These are phyloP conservation scores for Scaptodrosophila lebanonensis DNA, from an alignment of 1,140 invertebrate genomes.

Conservation along the genomic window DNA sequence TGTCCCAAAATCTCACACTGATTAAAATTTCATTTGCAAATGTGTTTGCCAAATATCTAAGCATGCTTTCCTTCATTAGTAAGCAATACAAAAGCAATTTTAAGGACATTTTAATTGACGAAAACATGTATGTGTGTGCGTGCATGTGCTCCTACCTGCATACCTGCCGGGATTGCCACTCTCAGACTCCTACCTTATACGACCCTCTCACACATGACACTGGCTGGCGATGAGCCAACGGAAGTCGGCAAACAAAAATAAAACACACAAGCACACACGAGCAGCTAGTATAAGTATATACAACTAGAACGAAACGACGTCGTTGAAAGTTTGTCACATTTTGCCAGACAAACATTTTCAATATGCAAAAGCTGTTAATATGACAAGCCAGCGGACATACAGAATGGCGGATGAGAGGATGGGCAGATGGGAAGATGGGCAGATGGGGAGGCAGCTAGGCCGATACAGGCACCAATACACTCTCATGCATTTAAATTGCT, in stretches of 20 bases:
- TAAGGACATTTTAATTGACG: slow-evolving; percentile 66
- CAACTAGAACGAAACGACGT: slow-evolving; percentile 25
- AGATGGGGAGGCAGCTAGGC: slow-evolving; percentile 8
- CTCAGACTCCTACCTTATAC: slow-evolving; percentile 10
- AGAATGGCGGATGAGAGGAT: too few species aligned
- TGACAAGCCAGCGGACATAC: too few species aligned
- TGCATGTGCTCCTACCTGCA: slow-evolving; percentile 27
- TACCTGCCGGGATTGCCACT: slow-evolving; percentile 6
- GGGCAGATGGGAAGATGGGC: too few species aligned
- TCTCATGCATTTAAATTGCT: slow-evolving; percentile 46
- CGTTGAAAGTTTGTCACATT: slow-evolving; percentile 72
- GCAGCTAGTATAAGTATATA: slow-evolving; percentile 12
- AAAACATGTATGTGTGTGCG: too few species aligned
- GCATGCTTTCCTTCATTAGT: slow-evolving; percentile 33
- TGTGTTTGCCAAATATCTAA: too few species aligned
- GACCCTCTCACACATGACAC: slow-evolving; percentile 1
- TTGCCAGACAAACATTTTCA: slow-evolving; percentile 66
- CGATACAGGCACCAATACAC: background rate
- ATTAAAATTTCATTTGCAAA: too few species aligned
- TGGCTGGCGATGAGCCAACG: slow-evolving; percentile 35
- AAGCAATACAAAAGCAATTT: slow-evolving; percentile 69
- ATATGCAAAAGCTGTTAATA: slow-evolving; percentile 71
- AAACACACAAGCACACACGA: background rate
- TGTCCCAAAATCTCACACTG: too few species aligned
- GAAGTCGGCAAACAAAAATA: slow-evolving; percentile 22